These are phyloP conservation scores for Myotis pilosus DNA, from an alignment of 2,797 vertebrate genomes.

Conservation along the genomic window DNA sequence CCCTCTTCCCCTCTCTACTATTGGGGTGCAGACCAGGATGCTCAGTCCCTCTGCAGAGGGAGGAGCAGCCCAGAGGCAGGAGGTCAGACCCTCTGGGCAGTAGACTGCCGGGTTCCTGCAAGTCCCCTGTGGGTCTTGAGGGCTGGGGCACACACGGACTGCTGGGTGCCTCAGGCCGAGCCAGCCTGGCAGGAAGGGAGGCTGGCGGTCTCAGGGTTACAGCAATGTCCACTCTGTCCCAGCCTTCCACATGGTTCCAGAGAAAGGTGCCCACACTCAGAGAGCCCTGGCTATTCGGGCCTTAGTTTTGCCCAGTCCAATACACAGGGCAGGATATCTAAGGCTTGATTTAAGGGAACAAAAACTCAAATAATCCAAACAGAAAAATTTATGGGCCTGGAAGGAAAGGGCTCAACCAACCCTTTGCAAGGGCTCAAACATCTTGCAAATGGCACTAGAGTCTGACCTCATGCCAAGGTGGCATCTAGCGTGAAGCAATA, in stretches of 20 bases:
- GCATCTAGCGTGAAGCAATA: rapidly evolving
- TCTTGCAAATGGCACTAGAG: not conserved
- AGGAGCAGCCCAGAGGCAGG: not conserved
- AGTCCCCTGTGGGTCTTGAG: not conserved
- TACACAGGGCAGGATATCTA: not conserved
- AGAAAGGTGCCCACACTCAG: not conserved
- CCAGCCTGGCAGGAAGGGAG: not conserved
- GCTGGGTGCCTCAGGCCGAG: not conserved
- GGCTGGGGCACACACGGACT: not conserved
- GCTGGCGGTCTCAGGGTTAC: rapidly evolving
- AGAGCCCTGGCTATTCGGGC: not conserved
- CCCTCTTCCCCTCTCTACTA: not conserved
- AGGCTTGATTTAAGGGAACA: not conserved
- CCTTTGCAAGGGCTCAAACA: too few relatives aligned
- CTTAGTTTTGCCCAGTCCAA: not conserved
- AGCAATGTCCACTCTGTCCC: not conserved
- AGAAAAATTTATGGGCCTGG: not conserved
- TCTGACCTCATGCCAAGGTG: not conserved
- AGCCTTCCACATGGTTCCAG: not conserved
- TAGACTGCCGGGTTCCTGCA: not conserved
- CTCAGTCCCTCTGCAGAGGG: not conserved
- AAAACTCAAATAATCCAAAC: not conserved
- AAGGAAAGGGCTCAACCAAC: not conserved
- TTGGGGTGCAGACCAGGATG: not conserved
- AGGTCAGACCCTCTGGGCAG: not conserved